A percentile compares a stretch with the other conserved stretches of the same genome.
These are phyloP conservation scores for Enteromius viviparus DNA, from an alignment of 2,797 vertebrate genomes.

Conservation along the genomic window DNA sequence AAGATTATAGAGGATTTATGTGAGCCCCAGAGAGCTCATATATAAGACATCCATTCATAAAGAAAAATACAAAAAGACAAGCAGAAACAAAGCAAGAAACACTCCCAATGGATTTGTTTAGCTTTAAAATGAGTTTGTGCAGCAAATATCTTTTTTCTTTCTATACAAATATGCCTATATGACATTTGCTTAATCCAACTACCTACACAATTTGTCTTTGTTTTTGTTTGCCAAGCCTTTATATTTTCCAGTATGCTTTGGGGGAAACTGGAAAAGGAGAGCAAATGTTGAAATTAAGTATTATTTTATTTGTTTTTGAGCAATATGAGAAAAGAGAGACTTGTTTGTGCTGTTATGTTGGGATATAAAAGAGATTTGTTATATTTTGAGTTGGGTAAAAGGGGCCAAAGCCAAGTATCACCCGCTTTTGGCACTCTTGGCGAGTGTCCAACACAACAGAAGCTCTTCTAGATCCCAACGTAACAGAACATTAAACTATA, in stretches of 20 bases:
- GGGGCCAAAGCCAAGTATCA: neutral
- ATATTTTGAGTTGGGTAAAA: neutral
- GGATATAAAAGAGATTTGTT: neutral
- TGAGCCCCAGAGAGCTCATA: conserved; percentile 15
- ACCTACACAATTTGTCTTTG: neutral
- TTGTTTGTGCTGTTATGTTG: neutral
- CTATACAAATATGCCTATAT: neutral
- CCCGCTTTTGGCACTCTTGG: neutral
- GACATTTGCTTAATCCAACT: neutral
- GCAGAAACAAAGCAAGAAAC: conserved; percentile 5
- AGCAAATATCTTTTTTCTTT: neutral
- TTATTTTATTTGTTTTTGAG: neutral
- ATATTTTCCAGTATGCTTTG: neutral
- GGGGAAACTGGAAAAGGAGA: neutral
- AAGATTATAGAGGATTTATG: conserved; percentile 27
- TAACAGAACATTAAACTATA: conserved; percentile 16
- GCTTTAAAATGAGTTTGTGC: neutral
- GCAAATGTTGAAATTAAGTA: neutral
- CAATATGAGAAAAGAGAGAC: neutral
- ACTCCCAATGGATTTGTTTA: neutral
- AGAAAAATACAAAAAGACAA: conserved; percentile 4
- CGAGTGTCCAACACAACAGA: neutral
- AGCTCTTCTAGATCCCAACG: neutral
- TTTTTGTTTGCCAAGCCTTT: neutral
- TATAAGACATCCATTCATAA: conserved; percentile 33